Conservation (phyloP, 2,113 vertebrate genomes). For the Limnothrissa miodon region DNA sequence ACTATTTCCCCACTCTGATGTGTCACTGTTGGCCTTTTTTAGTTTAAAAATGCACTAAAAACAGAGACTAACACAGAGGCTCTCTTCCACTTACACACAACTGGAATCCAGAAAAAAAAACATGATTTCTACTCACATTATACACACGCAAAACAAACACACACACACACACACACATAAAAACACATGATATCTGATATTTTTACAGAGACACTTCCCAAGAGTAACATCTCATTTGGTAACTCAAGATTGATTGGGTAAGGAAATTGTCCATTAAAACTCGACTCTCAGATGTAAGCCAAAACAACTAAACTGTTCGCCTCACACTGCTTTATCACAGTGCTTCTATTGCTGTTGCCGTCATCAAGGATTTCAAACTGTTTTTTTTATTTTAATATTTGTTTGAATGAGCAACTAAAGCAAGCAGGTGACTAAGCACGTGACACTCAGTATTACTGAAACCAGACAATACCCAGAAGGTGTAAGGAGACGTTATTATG, state of each 20-base stretch:
- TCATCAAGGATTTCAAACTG: background rate
- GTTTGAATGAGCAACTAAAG: background rate
- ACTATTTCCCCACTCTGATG: background rate
- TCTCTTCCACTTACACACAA: background rate
- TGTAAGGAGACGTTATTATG: background rate
- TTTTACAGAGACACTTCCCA: background rate
- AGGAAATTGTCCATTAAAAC: slow-evolving; percentile 10
- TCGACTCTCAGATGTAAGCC: background rate
- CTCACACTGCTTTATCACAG: background rate
- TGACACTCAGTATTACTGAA: background rate
- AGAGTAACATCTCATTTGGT: background rate
- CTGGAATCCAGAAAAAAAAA: background rate
- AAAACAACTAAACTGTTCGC: background rate
- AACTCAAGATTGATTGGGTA: background rate
- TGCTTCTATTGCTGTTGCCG: background rate
- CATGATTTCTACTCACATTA: background rate
- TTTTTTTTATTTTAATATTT: too few relatives aligned
- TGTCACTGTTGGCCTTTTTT: background rate
- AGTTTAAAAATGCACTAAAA: background rate
- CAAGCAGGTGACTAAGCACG: background rate
- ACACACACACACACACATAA: background rate
- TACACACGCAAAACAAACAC: background rate
- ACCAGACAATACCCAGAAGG: background rate
- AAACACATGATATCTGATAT: background rate
- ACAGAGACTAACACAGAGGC: background rate